Evolutionary conservation across 1,140 invertebrate genomes (phyloP).

Genomic region (Magallana ariakensis): DNA sequence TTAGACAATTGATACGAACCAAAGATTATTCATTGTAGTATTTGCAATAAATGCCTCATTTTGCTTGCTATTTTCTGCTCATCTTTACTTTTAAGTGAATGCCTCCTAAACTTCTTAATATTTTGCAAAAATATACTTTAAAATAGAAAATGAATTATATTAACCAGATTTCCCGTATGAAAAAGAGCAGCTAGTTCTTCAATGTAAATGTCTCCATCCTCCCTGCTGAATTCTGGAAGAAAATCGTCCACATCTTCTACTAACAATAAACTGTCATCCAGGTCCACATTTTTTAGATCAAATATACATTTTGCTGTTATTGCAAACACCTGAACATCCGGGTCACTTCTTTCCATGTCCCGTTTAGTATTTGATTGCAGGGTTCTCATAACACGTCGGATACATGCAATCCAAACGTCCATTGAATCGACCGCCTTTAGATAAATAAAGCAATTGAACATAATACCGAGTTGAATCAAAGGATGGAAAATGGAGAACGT

Average conservation of each 20-base stretch:
- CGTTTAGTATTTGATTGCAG: background rate
- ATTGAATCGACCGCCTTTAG: background rate
- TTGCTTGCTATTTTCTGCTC: too few species aligned
- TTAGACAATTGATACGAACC: too few species aligned
- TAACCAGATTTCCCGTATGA: background rate
- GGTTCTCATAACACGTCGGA: background rate
- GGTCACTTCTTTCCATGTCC: background rate
- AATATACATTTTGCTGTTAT: background rate
- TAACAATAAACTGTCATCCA: background rate
- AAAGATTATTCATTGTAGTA: too few species aligned
- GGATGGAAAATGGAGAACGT: background rate
- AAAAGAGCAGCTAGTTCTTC: background rate
- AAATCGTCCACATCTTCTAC: conserved; percentile 3
- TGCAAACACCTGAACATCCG: background rate
- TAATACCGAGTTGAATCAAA: background rate
- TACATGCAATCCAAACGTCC: background rate
- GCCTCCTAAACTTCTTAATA: too few species aligned
- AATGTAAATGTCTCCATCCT: background rate
- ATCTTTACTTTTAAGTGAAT: too few species aligned
- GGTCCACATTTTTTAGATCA: background rate
- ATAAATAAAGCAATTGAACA: conserved; percentile 2
- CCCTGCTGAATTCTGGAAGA: background rate
- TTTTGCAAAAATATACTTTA: too few species aligned
- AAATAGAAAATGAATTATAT: too few species aligned
- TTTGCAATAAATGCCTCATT: too few species aligned